Conservation (phyloP, 2,113 vertebrate species). For the Pelmatolapia mariae region DNA sequence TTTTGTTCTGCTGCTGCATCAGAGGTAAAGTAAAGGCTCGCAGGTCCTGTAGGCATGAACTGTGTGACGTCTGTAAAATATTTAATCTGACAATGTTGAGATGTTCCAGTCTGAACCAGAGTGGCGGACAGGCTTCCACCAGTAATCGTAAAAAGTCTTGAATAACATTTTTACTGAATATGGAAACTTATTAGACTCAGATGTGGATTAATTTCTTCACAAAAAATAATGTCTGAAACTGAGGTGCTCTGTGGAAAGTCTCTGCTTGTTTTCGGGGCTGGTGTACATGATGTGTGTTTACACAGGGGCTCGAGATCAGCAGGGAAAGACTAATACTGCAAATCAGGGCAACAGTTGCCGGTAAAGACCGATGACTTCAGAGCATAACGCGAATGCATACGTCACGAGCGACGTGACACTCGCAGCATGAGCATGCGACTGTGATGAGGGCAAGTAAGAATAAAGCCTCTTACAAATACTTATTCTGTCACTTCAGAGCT, state of each 20-base stretch:
- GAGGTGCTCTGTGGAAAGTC: neutral
- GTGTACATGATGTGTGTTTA: neutral
- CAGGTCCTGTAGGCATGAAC: neutral
- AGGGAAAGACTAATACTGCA: neutral
- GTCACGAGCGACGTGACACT: neutral
- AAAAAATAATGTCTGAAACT: neutral
- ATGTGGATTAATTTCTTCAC: neutral
- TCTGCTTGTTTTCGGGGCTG: neutral
- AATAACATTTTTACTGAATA: neutral
- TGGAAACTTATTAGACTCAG: neutral
- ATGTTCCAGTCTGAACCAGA: neutral
- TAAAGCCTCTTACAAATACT: constrained; percentile 2
- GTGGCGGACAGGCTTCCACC: neutral
- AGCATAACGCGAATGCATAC: neutral
- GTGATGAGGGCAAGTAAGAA: neutral
- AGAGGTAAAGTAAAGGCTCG: neutral
- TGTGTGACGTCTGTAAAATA: neutral
- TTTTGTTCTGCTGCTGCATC: neutral
- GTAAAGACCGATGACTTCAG: neutral
- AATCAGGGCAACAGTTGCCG: neutral
- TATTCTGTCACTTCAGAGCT: neutral
- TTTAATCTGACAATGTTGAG: neutral
- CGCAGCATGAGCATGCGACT: neutral
- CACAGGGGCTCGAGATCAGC: neutral
- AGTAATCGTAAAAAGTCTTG: neutral